Evolutionary conservation across 2,797 vertebrate species (phyloP).

Genomic region (Myiotriccus ornatus): DNA sequence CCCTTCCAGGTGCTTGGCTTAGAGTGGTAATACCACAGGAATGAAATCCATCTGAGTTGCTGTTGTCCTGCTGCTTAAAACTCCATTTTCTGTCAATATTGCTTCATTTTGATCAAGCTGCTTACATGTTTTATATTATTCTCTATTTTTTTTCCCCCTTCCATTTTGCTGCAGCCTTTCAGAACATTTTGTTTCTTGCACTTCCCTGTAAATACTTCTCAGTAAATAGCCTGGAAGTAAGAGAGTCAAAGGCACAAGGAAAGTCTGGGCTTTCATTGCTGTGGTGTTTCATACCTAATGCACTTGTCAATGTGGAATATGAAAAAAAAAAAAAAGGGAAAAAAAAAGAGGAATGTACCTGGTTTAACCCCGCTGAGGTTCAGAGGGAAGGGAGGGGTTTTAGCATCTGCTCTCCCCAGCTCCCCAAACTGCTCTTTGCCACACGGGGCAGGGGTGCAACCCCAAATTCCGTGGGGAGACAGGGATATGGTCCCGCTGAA

Average conservation of each 20-base stretch:
- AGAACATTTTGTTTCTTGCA: slow-evolving; percentile 71
- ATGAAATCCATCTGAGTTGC: slow-evolving; percentile 37
- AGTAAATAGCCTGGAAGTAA: slow-evolving; percentile 77
- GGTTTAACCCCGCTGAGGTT: slow-evolving; percentile 1
- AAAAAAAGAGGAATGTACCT: neutral
- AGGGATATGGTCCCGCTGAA: fast-evolving
- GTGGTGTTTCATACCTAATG: slow-evolving; percentile 48
- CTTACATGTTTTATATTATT: slow-evolving; percentile 51
- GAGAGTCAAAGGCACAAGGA: slow-evolving; percentile 64
- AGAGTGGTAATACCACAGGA: neutral
- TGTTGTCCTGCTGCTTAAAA: slow-evolving; percentile 71
- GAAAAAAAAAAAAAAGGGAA: neutral
- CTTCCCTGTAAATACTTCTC: slow-evolving; percentile 65
- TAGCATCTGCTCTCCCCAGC: neutral
- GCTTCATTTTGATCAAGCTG: slow-evolving; percentile 49
- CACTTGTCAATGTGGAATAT: slow-evolving; percentile 48
- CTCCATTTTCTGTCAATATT: slow-evolving; percentile 72
- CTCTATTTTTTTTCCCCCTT: neutral
- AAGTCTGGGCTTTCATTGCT: slow-evolving; percentile 45
- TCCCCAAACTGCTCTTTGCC: neutral
- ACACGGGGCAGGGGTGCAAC: neutral
- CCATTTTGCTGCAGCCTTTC: slow-evolving; percentile 54
- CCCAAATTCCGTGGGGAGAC: fast-evolving
- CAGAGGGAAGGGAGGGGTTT: neutral
- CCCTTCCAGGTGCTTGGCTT: slow-evolving; percentile 20